phyloP scores from a whole-genome alignment of 2,113 vertebrate genomes.

The Macquaria ambigua region DNA sequence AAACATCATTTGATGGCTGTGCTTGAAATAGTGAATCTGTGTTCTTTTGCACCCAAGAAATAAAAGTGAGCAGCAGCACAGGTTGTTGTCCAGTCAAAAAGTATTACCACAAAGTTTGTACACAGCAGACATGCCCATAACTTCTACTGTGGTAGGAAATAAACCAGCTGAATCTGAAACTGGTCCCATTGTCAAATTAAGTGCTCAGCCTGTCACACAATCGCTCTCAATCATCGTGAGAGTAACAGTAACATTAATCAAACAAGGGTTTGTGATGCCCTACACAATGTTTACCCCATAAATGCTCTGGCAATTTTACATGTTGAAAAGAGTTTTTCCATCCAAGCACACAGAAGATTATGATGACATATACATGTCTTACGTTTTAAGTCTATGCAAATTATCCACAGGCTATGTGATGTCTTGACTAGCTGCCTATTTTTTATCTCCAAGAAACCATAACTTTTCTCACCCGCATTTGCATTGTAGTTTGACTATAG shows the following conservation, averaged over 20 bases:
- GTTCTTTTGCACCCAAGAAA: neutral
- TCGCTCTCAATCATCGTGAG: neutral
- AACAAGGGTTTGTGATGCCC: neutral
- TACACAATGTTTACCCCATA: neutral
- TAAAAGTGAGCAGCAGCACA: neutral
- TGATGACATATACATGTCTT: too few species aligned
- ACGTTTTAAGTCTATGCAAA: too few species aligned
- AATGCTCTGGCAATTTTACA: neutral
- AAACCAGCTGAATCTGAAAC: neutral
- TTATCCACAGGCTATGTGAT: neutral
- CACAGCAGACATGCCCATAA: neutral
- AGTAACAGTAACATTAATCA: neutral
- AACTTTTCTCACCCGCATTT: slow-evolving; percentile 19
- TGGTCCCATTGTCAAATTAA: neutral
- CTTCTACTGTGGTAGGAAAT: neutral
- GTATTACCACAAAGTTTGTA: neutral
- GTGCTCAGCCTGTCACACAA: neutral
- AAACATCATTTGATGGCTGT: neutral
- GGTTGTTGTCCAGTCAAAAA: too few species aligned
- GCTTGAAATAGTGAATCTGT: neutral
- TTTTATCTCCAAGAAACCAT: neutral
- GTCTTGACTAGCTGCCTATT: neutral
- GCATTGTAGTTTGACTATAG: slow-evolving; percentile 38
- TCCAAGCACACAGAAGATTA: neutral
- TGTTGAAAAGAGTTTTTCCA: neutral